Base-by-base conservation (phyloP, 2,888 invertebrate genomes). In the Drepanosiphum platanoidis region DNA sequence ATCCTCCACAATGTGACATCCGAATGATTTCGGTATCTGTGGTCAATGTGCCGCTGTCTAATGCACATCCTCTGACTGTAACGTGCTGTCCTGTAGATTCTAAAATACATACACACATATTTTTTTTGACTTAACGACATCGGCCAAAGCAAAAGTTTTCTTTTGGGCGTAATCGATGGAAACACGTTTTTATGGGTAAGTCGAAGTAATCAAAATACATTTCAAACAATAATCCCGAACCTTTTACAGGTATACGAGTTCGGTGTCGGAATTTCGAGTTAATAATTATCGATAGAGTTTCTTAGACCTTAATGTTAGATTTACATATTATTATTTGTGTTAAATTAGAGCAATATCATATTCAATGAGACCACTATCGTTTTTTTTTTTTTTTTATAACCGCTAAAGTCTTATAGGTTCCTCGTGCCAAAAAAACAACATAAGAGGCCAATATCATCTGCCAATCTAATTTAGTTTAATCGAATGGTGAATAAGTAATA, bases 1-100 rank as follows among this genome's bases (percentile, higher is more conserved):
- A 97, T 88, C 96, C 93, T 46, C 98, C 98, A 90, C 98, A 98
- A 90, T 98, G 98, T n/a, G 97, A 97, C 95, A 97, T 97, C 87
- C 98, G 92, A 80, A 98, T 95, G 87, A 98, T 94, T 91, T 98
- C 98, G 0, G 98, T 98, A 90, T 98, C 98, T 0, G 97, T 97
- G 83, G 97, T 98, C 77, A 95, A 92, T 0, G 97, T 97, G 2
- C 98, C 98, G 88, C 97, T 97, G 91, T 98, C 98, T 88, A 98
- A 91, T 0, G 97, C 98, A 90, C 98, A 98, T 84, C 95, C 95
- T 32, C 98, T 92, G n/a, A 98, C 94, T 5, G 95, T 95, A 88
- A 98, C 93, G 0, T 93, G 92, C 89, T 94, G 93, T 4, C 94
- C 95, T 15, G 93, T 94, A 89, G 95, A 95, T 89, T 94, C 96